Percentiles rank a stretch among this genome's conserved stretches.
Evolutionary conservation across 1,140 invertebrate genomes (phyloP).

Genomic region (Hyposmocoma kahamanoa): DNA sequence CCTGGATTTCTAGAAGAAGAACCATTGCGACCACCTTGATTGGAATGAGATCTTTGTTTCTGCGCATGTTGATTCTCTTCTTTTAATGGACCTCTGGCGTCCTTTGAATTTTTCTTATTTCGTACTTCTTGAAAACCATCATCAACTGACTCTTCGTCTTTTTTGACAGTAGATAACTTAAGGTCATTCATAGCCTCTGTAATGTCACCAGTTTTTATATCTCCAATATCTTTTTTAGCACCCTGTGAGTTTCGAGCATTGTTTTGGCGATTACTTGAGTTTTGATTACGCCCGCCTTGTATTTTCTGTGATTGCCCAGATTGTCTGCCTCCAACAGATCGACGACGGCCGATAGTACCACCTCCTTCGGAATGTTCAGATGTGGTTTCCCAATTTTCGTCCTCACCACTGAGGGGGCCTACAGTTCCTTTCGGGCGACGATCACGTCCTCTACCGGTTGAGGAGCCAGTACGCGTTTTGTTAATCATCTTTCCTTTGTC

Average conservation of each 20-base stretch:
- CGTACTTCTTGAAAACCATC: constrained; percentile 92
- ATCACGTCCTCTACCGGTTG: constrained; percentile 75
- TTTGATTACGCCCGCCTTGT: constrained; percentile 41
- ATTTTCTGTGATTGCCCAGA: constrained; percentile 36
- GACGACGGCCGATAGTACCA: constrained; percentile 34
- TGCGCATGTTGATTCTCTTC: constrained; percentile 65
- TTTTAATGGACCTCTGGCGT: constrained; percentile 71
- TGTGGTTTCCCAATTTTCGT: constrained; percentile 81
- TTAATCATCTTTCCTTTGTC: constrained; percentile 73
- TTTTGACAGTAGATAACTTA: constrained; percentile 42
- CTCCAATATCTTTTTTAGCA: constrained; percentile 45
- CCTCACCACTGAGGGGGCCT: constrained; percentile 72
- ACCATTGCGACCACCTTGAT: constrained; percentile 63
- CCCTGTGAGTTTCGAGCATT: constrained; percentile 35
- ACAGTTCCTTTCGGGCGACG: constrained; percentile 77
- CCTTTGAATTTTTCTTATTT: constrained; percentile 84
- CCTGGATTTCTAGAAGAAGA: constrained; percentile 59
- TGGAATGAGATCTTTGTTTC: constrained; percentile 63
- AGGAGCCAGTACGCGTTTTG: constrained; percentile 81
- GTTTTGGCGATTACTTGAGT: constrained; percentile 43
- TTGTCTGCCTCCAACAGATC: constrained; percentile 72
- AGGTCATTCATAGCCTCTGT: constrained; percentile 61
- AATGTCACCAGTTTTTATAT: constrained; percentile 47
- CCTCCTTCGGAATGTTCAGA: constrained; percentile 81
- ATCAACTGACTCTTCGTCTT: constrained; percentile 70